Evolutionary conservation across 2,888 invertebrate species (phyloP), one percentile per base, ranked within the genome.

Genomic region (Frankliniella intonsa): DNA sequence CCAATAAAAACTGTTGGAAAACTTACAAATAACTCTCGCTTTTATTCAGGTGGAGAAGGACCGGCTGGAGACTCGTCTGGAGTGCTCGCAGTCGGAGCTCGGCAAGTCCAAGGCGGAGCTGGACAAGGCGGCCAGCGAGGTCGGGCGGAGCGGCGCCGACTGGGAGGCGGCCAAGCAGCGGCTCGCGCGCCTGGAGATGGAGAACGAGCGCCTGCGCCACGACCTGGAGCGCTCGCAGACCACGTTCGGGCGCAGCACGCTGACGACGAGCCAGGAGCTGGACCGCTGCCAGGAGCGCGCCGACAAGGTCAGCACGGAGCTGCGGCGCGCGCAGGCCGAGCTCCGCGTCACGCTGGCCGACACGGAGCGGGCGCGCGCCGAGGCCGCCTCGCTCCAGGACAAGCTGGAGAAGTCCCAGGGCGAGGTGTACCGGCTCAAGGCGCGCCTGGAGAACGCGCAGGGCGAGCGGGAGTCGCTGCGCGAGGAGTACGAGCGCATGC

Each of bases 341-440:
- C 90, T 97, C 83, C 91, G 97, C 87, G 96, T 97, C 80, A 96
- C 96, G 82, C 96, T 96, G 88, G 94, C 96, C 80, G 97, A 97
- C 87, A 95, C 94, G 85, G 97, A 97, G 86, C 91, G 97, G 87
- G 94, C 95, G 80, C 92, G 94, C 83, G 91, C 93, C 55, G 96
- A 97, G 87, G 94, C 95, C 0, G 92, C 94, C 81, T 94, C 93
- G 22, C 90, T 97, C 83, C 97, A 97, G 87, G 97, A 97, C 86
- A 97, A 97, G 89, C 89, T 97, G 84, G 97, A 97, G 88, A 96
- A 97, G 89, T 95, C 96, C 82, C 97, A 97, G 88, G 97, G 97
- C 84, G 97, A 97, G 88, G 96, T 97, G 65, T 97, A 97, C 87
- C 93, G 97, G 88, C 90, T 97, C 85, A 97, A 97, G 88, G 97